phyloP scores from a whole-genome alignment of 2,797 vertebrate species.

The Mus caroli region DNA sequence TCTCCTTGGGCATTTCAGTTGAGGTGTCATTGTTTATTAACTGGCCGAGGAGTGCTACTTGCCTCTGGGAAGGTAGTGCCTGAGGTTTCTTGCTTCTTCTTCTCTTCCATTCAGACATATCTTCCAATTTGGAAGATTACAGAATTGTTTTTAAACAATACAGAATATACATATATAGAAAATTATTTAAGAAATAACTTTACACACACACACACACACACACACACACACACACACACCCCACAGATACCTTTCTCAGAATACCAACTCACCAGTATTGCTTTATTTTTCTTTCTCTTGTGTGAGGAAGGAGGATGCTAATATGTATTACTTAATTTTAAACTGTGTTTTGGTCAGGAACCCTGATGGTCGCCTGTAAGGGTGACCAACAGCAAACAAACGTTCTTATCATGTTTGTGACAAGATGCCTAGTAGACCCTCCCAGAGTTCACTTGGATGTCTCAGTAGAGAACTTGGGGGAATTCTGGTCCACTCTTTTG shows the following conservation, averaged over 20 bases:
- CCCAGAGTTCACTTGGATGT: neutral
- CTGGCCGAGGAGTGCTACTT: conserved; percentile 22
- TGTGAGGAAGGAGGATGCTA: conserved; percentile 15
- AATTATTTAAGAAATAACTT: conserved; percentile 21
- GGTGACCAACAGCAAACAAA: neutral
- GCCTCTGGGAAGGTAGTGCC: conserved; percentile 11
- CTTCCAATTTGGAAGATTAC: conserved; percentile 26
- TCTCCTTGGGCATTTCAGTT: conserved; percentile 8
- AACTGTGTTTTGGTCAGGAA: conserved; percentile 1
- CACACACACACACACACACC: neutral
- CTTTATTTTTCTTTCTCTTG: conserved; percentile 29
- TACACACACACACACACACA: neutral
- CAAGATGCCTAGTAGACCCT: neutral
- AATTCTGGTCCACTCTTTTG: neutral
- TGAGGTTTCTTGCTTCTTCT: conserved; percentile 28
- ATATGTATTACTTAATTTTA: conserved; percentile 26
- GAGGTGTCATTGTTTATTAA: conserved; percentile 41
- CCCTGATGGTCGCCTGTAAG: neutral
- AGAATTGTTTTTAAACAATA: neutral
- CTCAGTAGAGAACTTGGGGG: neutral
- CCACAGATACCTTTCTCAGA: conserved; percentile 46
- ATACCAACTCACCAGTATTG: neutral
- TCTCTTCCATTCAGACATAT: neutral
- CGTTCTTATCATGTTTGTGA: neutral
- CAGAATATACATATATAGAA: neutral